Conservation (phyloP, 2,888 invertebrate species). For the Tetragonisca angustula region DNA sequence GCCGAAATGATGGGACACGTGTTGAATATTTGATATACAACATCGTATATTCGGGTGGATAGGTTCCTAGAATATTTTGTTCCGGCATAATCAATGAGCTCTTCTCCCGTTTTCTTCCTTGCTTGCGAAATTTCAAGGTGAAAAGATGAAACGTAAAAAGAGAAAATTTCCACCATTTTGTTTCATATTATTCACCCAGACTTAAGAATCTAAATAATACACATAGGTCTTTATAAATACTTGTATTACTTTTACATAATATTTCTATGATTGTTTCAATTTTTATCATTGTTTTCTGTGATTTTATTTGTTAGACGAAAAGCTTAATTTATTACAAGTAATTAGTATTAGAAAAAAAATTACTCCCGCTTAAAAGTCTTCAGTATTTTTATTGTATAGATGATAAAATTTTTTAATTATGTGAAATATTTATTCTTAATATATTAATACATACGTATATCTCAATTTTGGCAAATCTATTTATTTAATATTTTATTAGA, state of each 20-base stretch:
- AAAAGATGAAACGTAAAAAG: not conserved
- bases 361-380: too few relatives aligned
- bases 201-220: not conserved
- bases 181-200: not conserved
- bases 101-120: not conserved
- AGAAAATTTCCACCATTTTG: not conserved
- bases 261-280: not conserved
- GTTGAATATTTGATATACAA: conserved; percentile 11
- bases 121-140: conserved; percentile 38
- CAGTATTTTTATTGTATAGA: too few relatives aligned
- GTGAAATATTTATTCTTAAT: too few relatives aligned
- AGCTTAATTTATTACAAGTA: not conserved
- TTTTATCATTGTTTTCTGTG: not conserved
- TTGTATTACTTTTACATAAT: not conserved
- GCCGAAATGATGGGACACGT: conserved; percentile 6
- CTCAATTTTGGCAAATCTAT: too few relatives aligned
- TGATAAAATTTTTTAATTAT: too few relatives aligned
- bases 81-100: conserved; percentile 24
- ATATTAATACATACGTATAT: too few relatives aligned
- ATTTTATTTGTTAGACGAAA: too few relatives aligned
- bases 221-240: too few relatives aligned
- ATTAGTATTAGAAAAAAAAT: not conserved
- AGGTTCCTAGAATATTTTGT: not conserved
- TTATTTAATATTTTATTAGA: too few relatives aligned
- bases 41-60: not conserved